These are phyloP conservation scores for Ptilodon capucinus DNA, from an alignment of 2,888 invertebrate species.

Conservation along the genomic window DNA sequence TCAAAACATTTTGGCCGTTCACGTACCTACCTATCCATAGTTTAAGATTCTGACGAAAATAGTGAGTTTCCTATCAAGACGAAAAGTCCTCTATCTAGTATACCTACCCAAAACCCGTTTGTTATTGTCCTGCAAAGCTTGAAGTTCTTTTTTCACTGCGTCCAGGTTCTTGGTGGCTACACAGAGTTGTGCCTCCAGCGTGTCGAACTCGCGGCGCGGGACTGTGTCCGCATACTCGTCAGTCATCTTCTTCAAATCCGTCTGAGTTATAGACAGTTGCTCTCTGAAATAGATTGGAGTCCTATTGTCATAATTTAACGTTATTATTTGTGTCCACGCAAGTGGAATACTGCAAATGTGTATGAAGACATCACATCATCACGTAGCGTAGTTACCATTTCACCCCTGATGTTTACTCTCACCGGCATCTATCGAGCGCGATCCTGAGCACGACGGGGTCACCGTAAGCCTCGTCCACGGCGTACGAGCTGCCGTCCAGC, in stretches of 20 bases:
- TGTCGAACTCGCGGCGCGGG: constrained; percentile 67
- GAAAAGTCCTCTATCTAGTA: too few relatives aligned
- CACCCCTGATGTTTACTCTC: too few relatives aligned
- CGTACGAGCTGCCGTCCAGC: constrained; percentile 51
- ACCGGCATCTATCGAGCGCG: constrained; percentile 73
- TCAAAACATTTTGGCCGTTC: too few relatives aligned
- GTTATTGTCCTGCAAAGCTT: constrained; percentile 46
- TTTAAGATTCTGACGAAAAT: too few relatives aligned
- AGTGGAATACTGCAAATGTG: too few relatives aligned
- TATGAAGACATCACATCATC: too few relatives aligned
- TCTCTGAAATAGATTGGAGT: too few relatives aligned
- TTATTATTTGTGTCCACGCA: too few relatives aligned
- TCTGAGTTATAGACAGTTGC: constrained; percentile 63
- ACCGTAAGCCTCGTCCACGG: constrained; percentile 44
- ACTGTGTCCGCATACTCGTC: constrained; percentile 74
- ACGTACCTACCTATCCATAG: too few relatives aligned
- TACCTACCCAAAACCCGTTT: constrained; percentile 48
- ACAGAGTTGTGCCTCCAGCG: constrained; percentile 50
- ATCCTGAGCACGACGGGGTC: constrained; percentile 70
- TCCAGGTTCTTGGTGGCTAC: constrained; percentile 43
- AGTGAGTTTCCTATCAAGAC: too few relatives aligned
- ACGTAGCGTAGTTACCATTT: too few relatives aligned
- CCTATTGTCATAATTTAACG: too few relatives aligned
- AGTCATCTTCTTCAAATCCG: constrained; percentile 57
- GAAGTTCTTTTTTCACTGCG: constrained; percentile 41